phyloP scores from a whole-genome alignment of 2,113 vertebrate species.

The Alouatta palliata region DNA sequence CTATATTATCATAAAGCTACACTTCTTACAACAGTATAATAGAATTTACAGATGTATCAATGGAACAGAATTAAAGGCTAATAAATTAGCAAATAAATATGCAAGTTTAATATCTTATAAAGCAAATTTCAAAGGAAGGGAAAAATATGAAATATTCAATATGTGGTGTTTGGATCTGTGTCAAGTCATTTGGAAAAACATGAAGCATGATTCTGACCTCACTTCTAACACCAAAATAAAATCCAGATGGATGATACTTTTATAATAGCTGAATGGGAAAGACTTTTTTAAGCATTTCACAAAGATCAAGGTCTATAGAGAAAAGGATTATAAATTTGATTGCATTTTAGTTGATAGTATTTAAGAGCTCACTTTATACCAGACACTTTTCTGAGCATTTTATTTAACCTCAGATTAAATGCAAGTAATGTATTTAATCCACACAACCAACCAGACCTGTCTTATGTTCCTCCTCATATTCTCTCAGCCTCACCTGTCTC shows the following conservation, averaged over 20 bases:
- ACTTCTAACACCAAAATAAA: conserved; percentile 71
- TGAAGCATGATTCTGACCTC: conserved; percentile 67
- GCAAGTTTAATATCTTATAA: conserved; percentile 43
- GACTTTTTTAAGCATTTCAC: conserved; percentile 62
- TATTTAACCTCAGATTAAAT: not conserved
- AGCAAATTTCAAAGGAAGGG: conserved; percentile 61
- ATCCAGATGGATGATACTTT: conserved; percentile 77
- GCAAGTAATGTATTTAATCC: not conserved
- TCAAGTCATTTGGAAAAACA: conserved; percentile 73
- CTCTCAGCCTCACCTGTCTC: not conserved
- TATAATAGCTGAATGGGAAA: conserved; percentile 57
- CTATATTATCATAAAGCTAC: not conserved
- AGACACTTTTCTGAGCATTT: not conserved
- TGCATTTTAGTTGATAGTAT: not conserved
- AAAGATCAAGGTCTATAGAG: conserved; percentile 16
- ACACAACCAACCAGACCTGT: not conserved
- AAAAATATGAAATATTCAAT: conserved; percentile 60
- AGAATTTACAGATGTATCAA: not conserved
- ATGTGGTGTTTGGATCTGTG: conserved; percentile 51
- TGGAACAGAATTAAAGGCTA: conserved; percentile 39
- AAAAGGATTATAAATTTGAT: conserved; percentile 6
- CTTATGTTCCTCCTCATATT: not conserved
- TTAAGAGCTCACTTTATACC: not conserved
- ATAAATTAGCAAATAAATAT: conserved; percentile 59
- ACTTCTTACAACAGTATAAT: not conserved